Base-by-base conservation (phyloP, 2,113 vertebrate species). In the Seriola rivoliana region DNA sequence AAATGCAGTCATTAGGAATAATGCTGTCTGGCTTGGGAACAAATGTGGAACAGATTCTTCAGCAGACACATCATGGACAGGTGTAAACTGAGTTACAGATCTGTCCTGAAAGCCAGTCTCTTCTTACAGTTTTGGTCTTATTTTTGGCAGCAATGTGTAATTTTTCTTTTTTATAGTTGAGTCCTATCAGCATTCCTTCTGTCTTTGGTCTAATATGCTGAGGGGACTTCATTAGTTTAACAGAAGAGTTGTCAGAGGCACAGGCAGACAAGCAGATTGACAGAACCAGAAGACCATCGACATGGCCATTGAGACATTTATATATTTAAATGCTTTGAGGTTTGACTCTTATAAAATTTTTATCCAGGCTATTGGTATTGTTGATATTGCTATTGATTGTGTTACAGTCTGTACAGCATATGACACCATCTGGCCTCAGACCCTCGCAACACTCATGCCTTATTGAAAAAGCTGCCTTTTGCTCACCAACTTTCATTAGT, bases 1-100 rank as follows among this genome's bases (percentile, higher is more conserved):
- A 55, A 32, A 78, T 85, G 74, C 71, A 75, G 81, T 67, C 65
- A 71, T 74, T 78, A 71, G 36, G 23, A 78, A 71, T 75, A 55
- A 79, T 78, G 71, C 62, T 73, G 74, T 80, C 69, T 12, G 46
- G 71, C 60, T 10, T 78, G 13, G 71, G 67, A 89, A 58, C 67
- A 85, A 88, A 88, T 87, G 82, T 78, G 85, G 36, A 52, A 36
- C 54, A 55, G 67, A 72, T 78, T 85, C 52, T 77, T 77, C 12
- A 71, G 65, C 78, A 52, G 63, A 84, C 60, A 76, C 48, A 63
- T 65, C 62, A 80, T 57, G n/a, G 78, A 81, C 73, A 80, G 66
- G 57, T 82, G 82, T 86, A 65, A 54, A 55, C 42, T 54, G 32
- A 46, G 12, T 66, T 81, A 83, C 68, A 4, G 23, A 68, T 71